Evolutionary conservation across 2,797 vertebrate genomes (phyloP), one percentile per base, ranked within the genome.

Genomic region (Enteromius treurensis): DNA sequence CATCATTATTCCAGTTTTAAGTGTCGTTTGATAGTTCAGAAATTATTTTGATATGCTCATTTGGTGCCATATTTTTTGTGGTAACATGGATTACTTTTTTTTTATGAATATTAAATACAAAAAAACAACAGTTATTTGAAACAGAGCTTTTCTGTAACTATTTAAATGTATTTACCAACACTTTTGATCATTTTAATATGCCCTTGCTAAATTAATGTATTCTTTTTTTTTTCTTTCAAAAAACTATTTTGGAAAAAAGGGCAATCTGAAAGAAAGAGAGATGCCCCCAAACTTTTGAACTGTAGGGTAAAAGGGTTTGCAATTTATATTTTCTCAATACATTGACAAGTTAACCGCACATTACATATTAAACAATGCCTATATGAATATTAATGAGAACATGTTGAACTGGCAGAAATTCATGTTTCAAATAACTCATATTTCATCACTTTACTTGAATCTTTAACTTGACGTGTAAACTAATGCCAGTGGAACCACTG

Each of bases 401-500:
- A 60, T 11, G 34, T 58, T 40, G 1, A 76, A 76, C 32, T 34
- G 71, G 19, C 29, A 51, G 2, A 32, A 53, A 34, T 74, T 19
- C 49, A 75, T 37, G 53, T 75, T 75, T 75, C 11, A 62, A 64
- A 34, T 47, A 34, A 32, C 49, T 51, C 14, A 45, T 23, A 65
- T 67, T 40, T 37, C 19, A 53, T 53, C 0, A 79, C 37, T 79
- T 67, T 29, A 67, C 45, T 62, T 60, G 19, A 60, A 10, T 49
- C 23, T 40, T 49, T 23, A 64, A 51, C 4, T 9, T 14, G 19
- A 68, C 65, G 68, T 68, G 42, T 60, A 58, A 73, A 74, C 15
- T 10, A 23, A 81, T 73, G 40, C 69, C 64, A 37, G 60, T 29
- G 45, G 49, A 82, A 23, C 17, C 47, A 69, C 81, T 77, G 74